phyloP scores from a whole-genome alignment of 2,113 vertebrate species.

The Grallaria varia region DNA sequence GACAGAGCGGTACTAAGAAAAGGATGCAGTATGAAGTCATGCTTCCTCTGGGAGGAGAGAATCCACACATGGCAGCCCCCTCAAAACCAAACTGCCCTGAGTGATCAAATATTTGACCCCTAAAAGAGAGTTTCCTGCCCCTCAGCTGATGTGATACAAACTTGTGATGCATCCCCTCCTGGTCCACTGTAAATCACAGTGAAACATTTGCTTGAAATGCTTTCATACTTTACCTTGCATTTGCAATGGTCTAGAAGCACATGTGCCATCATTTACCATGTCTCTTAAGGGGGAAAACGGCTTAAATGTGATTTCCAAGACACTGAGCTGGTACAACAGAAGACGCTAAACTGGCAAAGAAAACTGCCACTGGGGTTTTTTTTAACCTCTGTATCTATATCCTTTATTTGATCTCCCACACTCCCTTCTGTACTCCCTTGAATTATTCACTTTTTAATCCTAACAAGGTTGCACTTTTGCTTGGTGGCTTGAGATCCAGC shows the following conservation, averaged over 20 bases:
- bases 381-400: background rate
- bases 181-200: background rate
- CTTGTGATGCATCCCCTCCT: background rate
- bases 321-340: background rate
- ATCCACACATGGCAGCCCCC: background rate
- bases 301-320: background rate
- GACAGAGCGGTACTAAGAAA: background rate
- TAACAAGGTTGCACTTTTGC: background rate
- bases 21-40: background rate
- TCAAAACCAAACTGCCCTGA: background rate
- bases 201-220: background rate
- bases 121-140: background rate
- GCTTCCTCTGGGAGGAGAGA: background rate
- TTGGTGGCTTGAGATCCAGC: background rate
- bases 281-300: background rate
- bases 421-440: background rate
- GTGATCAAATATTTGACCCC: background rate
- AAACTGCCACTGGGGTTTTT: background rate
- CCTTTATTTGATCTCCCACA: slow-evolving; percentile 11
- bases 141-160: background rate
- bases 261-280: accelerated
- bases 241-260: background rate
- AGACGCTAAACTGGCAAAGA: background rate
- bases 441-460: background rate
- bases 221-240: background rate